Evolutionary conservation across 2,888 invertebrate genomes (phyloP).

Genomic region (Ischnura elegans): DNA sequence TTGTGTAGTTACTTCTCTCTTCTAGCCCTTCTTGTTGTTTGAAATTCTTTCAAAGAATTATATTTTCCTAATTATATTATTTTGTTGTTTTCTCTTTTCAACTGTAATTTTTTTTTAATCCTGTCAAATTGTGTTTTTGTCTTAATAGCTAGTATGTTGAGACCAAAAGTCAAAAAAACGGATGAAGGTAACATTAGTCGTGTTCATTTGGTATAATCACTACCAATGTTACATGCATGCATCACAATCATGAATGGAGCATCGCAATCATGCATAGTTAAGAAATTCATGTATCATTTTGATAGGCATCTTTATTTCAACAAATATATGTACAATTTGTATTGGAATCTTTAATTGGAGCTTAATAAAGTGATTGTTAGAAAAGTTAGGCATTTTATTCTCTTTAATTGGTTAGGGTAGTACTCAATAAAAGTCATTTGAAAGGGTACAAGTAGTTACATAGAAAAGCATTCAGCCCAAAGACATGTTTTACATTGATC

Average conservation of each 20-base stretch:
- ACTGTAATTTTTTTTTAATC: background rate
- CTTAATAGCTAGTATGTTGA: background rate
- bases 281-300: slow-evolving; percentile 4
- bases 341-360: slow-evolving; percentile 44
- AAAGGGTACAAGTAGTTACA: background rate
- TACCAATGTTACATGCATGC: background rate
- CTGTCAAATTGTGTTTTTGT: slow-evolving; percentile 28
- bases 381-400: background rate
- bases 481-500: background rate
- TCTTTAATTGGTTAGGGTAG: background rate
- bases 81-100: background rate
- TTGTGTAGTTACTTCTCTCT: slow-evolving; percentile 2
- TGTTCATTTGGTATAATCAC: background rate
- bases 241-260: too few relatives aligned
- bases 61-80: background rate
- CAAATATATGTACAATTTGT: slow-evolving; percentile 61
- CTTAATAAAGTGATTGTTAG: slow-evolving; percentile 43
- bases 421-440: background rate
- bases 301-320: slow-evolving; percentile 61
- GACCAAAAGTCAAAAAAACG: background rate
- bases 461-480: background rate
- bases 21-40: background rate
- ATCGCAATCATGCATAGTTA: background rate
- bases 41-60: background rate
- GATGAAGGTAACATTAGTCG: background rate